Evolutionary conservation across 2,797 vertebrate genomes (phyloP), one percentile per base, ranked within the genome.

Genomic region (Halcyon chelicuti): DNA sequence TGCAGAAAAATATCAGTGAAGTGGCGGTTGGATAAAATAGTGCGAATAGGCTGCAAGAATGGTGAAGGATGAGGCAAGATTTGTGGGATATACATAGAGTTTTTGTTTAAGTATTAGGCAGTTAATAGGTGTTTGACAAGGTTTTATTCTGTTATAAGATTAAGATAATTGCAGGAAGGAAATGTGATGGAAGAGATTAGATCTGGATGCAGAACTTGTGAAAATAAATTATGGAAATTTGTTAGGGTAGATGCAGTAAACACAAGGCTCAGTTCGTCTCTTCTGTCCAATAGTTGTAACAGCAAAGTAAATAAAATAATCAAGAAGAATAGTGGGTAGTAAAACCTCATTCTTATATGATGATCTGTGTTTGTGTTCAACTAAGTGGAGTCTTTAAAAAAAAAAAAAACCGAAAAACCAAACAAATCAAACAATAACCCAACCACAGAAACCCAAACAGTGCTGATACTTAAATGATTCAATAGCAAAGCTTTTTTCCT

Each of bases 161-260:
- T 25, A 75, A 52, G 65, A 39, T 81, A 78, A 87, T 87, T 88
- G 28, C 67, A 75, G 60, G 55, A 89, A 85, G 86, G 52, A 96
- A 79, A 67, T 22, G 18, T 60, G 42, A 67, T 85, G 44, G 55
- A 79, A 76, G 57, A 77, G 20, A 74, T 79, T 57, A 74, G 57
- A 60, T 68, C 7, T 77, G 10, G 46, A 61, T 77, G 26, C 3
- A 12, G 76, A 79, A 31, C 33, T 60, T 86, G 13, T 70, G 60
- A 76, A 94, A 88, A 77, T 76, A 62, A 78, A 39, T 81, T 20
- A 33, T 39, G 28, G 37, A 46, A 90, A 71, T 18, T 44, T 68
- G 42, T 65, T 81, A 78, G 93, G 44, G 15, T 63, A 63, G 86
- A 81, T 47, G 21, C 28, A 62, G 10, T 70, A 76, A 61, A 37